phyloP scores from a whole-genome alignment of 1,140 invertebrate genomes.

The Drosophila novamexicana region DNA sequence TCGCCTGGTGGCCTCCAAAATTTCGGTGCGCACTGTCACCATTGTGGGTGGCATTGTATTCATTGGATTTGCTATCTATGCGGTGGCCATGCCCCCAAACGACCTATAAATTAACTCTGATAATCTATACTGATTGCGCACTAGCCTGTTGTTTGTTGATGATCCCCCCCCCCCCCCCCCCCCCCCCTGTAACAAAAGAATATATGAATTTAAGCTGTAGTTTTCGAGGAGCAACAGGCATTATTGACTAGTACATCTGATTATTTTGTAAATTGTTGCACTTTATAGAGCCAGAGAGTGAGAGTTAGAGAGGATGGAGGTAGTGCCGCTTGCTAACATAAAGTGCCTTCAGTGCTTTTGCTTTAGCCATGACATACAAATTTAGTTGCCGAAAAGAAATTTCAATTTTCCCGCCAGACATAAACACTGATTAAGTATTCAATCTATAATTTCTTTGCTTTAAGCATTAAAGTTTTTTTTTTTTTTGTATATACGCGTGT shows the following conservation, averaged over 20 bases:
- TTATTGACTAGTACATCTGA: conserved; percentile 28
- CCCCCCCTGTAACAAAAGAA: conserved; percentile 22
- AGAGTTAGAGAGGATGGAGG: neutral
- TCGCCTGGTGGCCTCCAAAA: conserved; percentile 97
- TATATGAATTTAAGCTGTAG: conserved; percentile 55
- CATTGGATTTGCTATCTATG: conserved; percentile 81
- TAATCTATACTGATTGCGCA: conserved; percentile 10
- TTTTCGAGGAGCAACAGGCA: conserved; percentile 56
- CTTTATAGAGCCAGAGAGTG: neutral
- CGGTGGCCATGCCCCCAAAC: conserved; percentile 74
- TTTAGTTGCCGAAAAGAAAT: conserved; percentile 43
- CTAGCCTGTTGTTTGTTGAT: conserved; percentile 46
- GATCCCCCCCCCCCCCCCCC: conserved; percentile 44
- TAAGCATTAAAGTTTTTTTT: conserved; percentile 71
- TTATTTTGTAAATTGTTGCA: conserved; percentile 23
- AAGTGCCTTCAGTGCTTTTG: conserved; percentile 71
- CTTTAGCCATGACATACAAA: conserved; percentile 72
- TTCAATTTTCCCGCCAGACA: conserved; percentile 4
- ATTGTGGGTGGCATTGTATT: conserved; percentile 84
- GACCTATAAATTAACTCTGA: conserved; percentile 85
- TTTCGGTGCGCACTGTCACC: conserved; percentile 89
- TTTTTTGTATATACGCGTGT: conserved; percentile 56
- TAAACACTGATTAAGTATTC: conserved; percentile 39
- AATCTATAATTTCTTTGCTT: conserved; percentile 36
- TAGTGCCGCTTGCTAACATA: conserved; percentile 31